Base-by-base conservation (phyloP, 2,113 vertebrate species). In the Tetrao urogallus region DNA sequence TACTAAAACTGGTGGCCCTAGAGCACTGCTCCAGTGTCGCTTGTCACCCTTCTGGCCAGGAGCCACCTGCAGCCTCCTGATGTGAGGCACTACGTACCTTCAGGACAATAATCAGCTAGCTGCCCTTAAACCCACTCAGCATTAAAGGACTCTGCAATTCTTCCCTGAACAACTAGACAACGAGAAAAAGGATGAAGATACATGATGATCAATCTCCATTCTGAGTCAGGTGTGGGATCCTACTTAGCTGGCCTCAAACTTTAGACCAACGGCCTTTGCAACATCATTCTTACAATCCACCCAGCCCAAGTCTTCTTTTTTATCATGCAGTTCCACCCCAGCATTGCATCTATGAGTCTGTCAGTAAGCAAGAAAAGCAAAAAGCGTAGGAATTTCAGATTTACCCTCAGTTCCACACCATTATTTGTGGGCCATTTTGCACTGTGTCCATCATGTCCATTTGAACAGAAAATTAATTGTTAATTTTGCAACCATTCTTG, bases 381-480 rank as follows among this genome's bases (percentile, higher is more conserved):
- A 78, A 40, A 67, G 25, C 24, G 13, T 11, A 88, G 43, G 54
- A 83, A 67, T 85, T 92, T 78, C 67, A 45, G 38, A 61, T 90
- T 82, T 75, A 74, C 73, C 48, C 34, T 74, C 32, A 69, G 42
- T 83, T 81, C 56, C 78, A 48, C 28, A 69, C n/a, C 79, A 36
- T 50, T 65, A 67, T 43, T 74, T 71, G 56, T 47, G 57, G 57
- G 69, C 71, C 10, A 6, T 56, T 92, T 94, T 85, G 47, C 30
- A 34, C 8, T 63, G 4, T 83, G 69, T 80, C 69, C 48, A 61
- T 89, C 34, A 40, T 22, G 66, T 48, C 43, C 32, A 45, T 79
- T 87, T 86, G n/a, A 82, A 66, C 42, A 88, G 79, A 73, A 89
- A 91, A 83, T 57, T 34, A 91, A 74, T 50, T 36, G 63, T 60